phyloP scores from a whole-genome alignment of 2,113 vertebrate genomes.

The Sylvietta virens region DNA sequence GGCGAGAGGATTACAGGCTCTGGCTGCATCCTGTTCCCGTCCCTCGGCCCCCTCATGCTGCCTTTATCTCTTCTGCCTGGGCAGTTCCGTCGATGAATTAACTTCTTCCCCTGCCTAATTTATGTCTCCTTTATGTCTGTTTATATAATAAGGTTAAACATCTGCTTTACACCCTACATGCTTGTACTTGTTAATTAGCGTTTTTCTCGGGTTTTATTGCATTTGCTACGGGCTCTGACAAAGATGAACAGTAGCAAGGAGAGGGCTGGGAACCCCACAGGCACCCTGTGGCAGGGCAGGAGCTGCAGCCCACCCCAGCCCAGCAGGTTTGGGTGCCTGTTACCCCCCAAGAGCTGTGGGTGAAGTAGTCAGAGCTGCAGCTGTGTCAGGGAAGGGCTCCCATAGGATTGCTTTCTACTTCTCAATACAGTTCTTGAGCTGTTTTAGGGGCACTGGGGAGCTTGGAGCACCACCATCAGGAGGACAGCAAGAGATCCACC shows the following conservation, averaged over 20 bases:
- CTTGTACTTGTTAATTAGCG: background rate
- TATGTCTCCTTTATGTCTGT: constrained; percentile 31
- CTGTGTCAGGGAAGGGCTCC: background rate
- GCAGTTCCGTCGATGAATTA: constrained; percentile 18
- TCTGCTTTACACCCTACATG: background rate
- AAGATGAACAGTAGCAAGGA: background rate
- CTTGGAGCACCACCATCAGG: background rate
- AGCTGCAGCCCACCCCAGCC: background rate
- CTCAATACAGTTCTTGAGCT: background rate
- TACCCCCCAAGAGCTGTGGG: accelerated
- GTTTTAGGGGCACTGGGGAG: background rate
- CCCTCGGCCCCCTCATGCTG: accelerated
- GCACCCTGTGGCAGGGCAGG: accelerated
- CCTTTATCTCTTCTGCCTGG: constrained; percentile 29
- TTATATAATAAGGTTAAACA: constrained; percentile 42
- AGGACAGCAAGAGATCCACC: background rate
- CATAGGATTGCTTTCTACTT: background rate
- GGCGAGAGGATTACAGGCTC: background rate
- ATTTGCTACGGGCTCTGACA: background rate
- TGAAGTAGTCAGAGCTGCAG: background rate
- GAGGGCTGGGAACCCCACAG: background rate
- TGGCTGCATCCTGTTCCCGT: background rate
- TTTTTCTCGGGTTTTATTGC: background rate
- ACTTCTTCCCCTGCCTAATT: background rate
- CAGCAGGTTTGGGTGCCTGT: background rate